Evolutionary conservation across 2,888 invertebrate genomes (phyloP).

Genomic region (Pseudococcus viburni): DNA sequence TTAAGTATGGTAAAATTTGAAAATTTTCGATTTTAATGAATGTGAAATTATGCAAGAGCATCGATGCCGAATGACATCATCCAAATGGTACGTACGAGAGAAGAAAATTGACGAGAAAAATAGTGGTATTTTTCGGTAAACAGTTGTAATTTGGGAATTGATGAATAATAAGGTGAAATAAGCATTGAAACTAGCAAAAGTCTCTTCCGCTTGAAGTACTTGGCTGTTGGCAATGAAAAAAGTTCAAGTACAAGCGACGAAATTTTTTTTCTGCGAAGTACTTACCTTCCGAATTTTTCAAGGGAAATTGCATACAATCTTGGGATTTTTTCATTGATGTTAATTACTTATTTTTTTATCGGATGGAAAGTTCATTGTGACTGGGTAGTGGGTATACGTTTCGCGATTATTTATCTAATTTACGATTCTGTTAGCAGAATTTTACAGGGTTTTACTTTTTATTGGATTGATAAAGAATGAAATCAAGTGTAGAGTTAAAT

Average conservation of each 20-base stretch:
- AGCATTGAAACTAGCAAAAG: not conserved
- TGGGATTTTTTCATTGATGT: not conserved
- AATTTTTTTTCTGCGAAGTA: not conserved
- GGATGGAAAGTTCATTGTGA: not conserved
- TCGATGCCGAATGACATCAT: not conserved
- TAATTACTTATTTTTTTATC: not conserved
- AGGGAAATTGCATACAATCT: not conserved
- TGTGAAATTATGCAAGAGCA: not conserved
- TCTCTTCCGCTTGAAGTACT: not conserved
- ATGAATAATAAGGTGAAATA: not conserved
- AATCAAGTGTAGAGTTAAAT: not conserved
- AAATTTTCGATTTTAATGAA: not conserved
- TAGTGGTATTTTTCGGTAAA: not conserved
- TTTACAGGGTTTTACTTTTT: not conserved
- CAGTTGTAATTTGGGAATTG: not conserved
- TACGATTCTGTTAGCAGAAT: not conserved
- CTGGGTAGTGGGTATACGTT: not conserved
- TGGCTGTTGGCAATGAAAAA: constrained; percentile 37
- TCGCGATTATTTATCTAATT: not conserved
- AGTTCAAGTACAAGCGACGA: not conserved
- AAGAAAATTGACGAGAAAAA: constrained; percentile 5
- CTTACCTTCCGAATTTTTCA: not conserved
- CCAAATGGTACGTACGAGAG: not conserved
- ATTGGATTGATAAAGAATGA: not conserved
- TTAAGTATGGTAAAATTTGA: constrained; percentile 16